Evolutionary conservation across 2,888 invertebrate genomes (phyloP), one percentile per base, ranked within the genome.

Genomic region (Trypoxylon attenuatum): DNA sequence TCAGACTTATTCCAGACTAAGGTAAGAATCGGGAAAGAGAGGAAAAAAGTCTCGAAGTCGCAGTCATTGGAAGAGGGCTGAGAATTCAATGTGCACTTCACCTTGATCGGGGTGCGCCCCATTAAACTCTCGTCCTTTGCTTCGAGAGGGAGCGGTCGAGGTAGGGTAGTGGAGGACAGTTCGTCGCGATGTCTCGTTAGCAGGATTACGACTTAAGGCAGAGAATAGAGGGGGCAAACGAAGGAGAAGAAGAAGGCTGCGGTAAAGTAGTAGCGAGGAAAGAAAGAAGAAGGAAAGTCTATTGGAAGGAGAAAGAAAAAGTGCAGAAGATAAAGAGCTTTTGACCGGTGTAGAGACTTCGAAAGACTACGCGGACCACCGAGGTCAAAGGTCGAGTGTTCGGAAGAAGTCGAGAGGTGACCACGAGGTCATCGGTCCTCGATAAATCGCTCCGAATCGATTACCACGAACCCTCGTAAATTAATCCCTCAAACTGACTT

Each of bases 131-230:
- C 33, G n/a, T 1, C 33, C 33, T 33, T 33, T 33, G 33, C 33
- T 6, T 57, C 25, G 22, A 52, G 18, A 25, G n/a, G n/a, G 52
- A 42, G 13, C 10, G 13, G 6, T 13, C 33, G 33, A 33, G n/a
- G n/a, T n/a, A n/a, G n/a, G n/a, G n/a, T 33, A 13, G 13, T 33
- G 4, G 10, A 33, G 33, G 33, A 33, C n/a, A 13, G 13, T 33
- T 33, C 33, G n/a, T n/a, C n/a, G n/a, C 68, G 68, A 63, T 62
- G 69, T 73, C 79, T 79, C 79, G 78, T 79, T 79, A 79, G 74
- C 58, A 65, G 64, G 69, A 23, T 56, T 63, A 47, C 47, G 59
- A 63, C 72, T n/a, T n/a, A n/a, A 76, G 73, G 69, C 61, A 49
- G 56, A 45, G 38, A 25, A 61, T 43, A 39, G 52, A 52, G 10